Conservation (phyloP, 2,888 invertebrate genomes). For the Diogma glabrata region DNA sequence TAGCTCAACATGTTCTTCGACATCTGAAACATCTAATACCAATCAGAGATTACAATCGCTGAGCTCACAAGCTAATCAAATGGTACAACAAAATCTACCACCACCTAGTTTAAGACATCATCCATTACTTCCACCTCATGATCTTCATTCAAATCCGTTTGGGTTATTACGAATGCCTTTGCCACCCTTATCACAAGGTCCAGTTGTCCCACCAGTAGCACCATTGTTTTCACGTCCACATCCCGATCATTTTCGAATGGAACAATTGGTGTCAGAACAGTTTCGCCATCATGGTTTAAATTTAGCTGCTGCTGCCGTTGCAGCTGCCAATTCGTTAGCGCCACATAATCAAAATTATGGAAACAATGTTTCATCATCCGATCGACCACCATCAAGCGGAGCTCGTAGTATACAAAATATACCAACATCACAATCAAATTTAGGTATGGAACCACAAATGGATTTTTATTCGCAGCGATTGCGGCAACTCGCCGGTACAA, state of each 20-base stretch:
- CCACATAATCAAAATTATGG: conserved; percentile 49
- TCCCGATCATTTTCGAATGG: conserved; percentile 72
- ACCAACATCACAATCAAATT: conserved; percentile 33
- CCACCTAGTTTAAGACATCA: conserved; percentile 55
- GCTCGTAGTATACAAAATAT: conserved; percentile 23
- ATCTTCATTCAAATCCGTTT: conserved; percentile 60
- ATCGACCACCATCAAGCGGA: conserved; percentile 36
- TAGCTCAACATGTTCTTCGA: conserved; percentile 29
- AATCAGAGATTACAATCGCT: conserved; percentile 39
- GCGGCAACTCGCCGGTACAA: conserved; percentile 90
- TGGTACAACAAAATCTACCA: conserved; percentile 44
- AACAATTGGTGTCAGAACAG: conserved; percentile 72
- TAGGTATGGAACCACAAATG: conserved; percentile 77
- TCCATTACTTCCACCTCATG: conserved; percentile 55
- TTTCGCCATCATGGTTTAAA: conserved; percentile 69
- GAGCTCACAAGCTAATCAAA: conserved; percentile 44
- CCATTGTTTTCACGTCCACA: conserved; percentile 68
- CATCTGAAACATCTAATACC: conserved; percentile 44
- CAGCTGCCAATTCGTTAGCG: conserved; percentile 46
- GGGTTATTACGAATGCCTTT: conserved; percentile 66
- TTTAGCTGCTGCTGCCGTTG: conserved; percentile 63
- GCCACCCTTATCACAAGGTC: conserved; percentile 54
- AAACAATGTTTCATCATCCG: conserved; percentile 38
- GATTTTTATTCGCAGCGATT: conserved; percentile 99
- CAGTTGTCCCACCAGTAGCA: conserved; percentile 54